Evolutionary conservation across 2,113 vertebrate genomes (phyloP), one percentile per base, ranked within the genome.

Genomic region (Ptilonorhynchus violaceus): DNA sequence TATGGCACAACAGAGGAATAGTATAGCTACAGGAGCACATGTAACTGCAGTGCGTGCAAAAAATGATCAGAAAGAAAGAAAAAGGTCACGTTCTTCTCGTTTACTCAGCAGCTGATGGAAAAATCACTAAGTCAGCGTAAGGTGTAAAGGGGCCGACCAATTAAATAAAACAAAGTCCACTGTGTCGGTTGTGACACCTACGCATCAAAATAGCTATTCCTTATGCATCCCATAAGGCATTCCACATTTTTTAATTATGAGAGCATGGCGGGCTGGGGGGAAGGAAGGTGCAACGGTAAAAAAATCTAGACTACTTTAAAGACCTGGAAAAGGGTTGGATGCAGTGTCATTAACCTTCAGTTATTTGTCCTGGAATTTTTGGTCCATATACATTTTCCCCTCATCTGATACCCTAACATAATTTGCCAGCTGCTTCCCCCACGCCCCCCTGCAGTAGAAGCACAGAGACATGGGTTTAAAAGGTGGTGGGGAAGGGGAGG

Each of bases 101-200:
- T 95, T 95, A 93, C 92, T 93, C 91, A 89, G 91, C 86, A 89
- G 53, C 87, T 56, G 81, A 82, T 93, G 73, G 86, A 93, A 85
- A 93, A 96, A 94, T 85, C 84, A 89, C 91, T 50, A 78, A 96
- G 83, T 95, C 86, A 94, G 89, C 37, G 0, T 84, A 85, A 91
- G 88, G 67, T 39, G 53, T 68, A 56, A 82, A 91, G 69, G 64
- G 53, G 15, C 59, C 0, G 0, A 30, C 72, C 82, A 78, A 23
- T 81, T 86, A 92, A 88, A 76, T 52, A 20, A 50, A 73, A 47
- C 56, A 39, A 81, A 95, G 73, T 96, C 93, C 33, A 39, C 76
- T 35, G 11, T 35, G 74, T 76, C 1, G 0, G 33, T 42, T 42
- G 25, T 37, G 77, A 79, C 49, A 89, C 80, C 80, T 81, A 62